phyloP scores from a whole-genome alignment of 1,140 invertebrate genomes.

The Nasonia giraulti region DNA sequence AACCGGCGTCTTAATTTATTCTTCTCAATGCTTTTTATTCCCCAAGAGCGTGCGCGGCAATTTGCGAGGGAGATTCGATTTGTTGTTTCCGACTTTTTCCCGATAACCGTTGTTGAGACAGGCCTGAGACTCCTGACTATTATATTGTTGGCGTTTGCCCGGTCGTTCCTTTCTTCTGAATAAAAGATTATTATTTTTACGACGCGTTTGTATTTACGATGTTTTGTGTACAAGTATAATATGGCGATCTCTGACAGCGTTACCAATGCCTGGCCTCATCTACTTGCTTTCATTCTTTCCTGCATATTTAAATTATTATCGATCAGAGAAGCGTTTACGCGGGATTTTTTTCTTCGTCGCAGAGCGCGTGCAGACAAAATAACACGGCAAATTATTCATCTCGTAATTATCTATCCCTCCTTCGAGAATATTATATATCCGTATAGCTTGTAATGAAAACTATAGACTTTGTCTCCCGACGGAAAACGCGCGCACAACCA shows the following conservation, averaged over 20 bases:
- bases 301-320: not conserved
- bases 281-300: not conserved
- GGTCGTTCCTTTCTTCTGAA: constrained; percentile 16
- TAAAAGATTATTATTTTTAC: not conserved
- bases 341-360: not conserved
- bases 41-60: not conserved
- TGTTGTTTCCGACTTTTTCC: constrained; percentile 2
- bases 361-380: too few relatives aligned
- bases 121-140: too few relatives aligned
- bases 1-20: constrained; percentile 44
- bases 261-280: not conserved
- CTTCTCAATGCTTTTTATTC: constrained; percentile 35
- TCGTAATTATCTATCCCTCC: not conserved
- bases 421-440: too few relatives aligned
- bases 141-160: not conserved
- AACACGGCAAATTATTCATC: not conserved
- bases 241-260: too few relatives aligned
- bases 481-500: not conserved
- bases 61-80: constrained; percentile 15
- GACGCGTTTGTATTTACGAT: not conserved
- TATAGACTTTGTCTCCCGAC: not conserved
- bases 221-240: not conserved
- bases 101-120: not conserved
- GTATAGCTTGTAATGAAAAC: not conserved
- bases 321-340: not conserved